Base-by-base conservation (phyloP, 2,888 invertebrate species). In the Oligia latruncula region DNA sequence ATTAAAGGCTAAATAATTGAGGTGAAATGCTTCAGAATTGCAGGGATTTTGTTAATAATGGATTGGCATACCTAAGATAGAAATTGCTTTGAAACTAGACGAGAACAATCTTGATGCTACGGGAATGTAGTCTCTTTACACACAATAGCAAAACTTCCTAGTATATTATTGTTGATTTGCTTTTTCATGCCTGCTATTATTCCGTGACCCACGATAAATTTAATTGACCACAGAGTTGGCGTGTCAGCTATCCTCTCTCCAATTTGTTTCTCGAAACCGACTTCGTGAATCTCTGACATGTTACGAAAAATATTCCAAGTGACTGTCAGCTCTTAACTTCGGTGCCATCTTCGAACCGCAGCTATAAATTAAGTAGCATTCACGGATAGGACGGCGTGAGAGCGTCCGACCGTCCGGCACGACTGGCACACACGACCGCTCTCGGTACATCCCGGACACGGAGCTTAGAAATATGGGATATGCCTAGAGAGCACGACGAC, bases 401-500 rank as follows among this genome's bases (percentile, higher is more conserved):
- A 93, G 89, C 79, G 93, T 93, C 93, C 94, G 91, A 92, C 91
- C 86, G 95, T 94, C 95, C 94, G 80, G 93, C 95, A 95, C 95
- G 95, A 95, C 90, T 76, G 82, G 78, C 88, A 91, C 90, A 92
- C 93, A 92, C 92, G 92, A 88, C 85, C 88, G 83, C 79, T 88
- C 81, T 66, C 52, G 65, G 81, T 81, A 85, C 85, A 74, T 80
- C 80, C 74, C 71, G 65, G 71, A 83, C 85, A 84, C 81, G 87
- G 87, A 85, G 81, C 75, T 67, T 75, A 81, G 87, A 87, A 85
- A 85, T 87, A 77, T 85, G 87, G 81, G 85, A 85, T 81, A 77
- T 81, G 84, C 74, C 40, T 65, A 66, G 65, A 78, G 74, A 78
- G 71, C 84, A 84, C 84, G 86, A 84, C 78, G 71, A 74, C 67